Evolutionary conservation across 2,888 invertebrate genomes (phyloP).

Genomic region (Charanyca ferruginea): DNA sequence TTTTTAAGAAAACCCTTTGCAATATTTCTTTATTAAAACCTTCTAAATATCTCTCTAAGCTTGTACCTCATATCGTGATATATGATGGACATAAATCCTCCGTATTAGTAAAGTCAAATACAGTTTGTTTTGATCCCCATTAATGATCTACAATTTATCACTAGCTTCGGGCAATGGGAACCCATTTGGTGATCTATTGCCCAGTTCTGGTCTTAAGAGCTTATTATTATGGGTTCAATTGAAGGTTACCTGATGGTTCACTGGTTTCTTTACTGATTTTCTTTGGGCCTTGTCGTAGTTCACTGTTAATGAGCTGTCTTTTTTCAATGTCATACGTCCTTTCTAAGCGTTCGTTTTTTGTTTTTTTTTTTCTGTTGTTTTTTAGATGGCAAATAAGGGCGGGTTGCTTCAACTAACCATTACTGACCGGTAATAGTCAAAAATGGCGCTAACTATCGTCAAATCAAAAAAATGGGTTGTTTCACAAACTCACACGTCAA

Average conservation of each 20-base stretch:
- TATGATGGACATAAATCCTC: constrained; percentile 37
- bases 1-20: neutral
- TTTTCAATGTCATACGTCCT: neutral
- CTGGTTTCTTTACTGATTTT: neutral
- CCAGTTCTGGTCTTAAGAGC: constrained; percentile 14
- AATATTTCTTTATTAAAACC: constrained; percentile 34
- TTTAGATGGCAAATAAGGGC: too few species aligned
- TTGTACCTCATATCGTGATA: constrained; percentile 27
- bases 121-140: constrained; percentile 46
- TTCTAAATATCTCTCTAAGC: constrained; percentile 16
- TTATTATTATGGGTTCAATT: constrained; percentile 26
- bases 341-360: too few species aligned
- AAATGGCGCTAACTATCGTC: too few species aligned
- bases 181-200: constrained; percentile 37
- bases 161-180: constrained; percentile 29
- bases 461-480: too few species aligned
- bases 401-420: too few species aligned
- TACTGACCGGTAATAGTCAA: too few species aligned
- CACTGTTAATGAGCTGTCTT: neutral
- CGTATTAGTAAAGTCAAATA: constrained; percentile 42
- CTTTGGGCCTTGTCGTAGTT: neutral
- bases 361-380: too few species aligned
- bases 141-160: constrained; percentile 51
- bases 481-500: too few species aligned
- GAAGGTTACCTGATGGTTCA: neutral